Evolutionary conservation across 2,888 invertebrate species (phyloP).

Genomic region (Noctua comes): DNA sequence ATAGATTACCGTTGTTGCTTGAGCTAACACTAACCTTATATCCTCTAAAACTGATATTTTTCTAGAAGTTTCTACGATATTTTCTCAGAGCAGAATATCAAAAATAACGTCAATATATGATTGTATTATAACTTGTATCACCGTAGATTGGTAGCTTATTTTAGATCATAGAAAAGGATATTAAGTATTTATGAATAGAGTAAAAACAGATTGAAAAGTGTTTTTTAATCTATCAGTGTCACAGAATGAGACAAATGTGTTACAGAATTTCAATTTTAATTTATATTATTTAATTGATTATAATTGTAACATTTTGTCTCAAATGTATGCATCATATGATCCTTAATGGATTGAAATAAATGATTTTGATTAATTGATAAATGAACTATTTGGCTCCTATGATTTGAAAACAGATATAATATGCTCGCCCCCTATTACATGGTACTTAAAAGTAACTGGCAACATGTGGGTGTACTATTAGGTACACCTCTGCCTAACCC

Average conservation of each 20-base stretch:
- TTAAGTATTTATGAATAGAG: neutral
- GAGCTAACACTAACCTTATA: slow-evolving; percentile 22
- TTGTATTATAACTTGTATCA: slow-evolving; percentile 26
- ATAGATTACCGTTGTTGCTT: slow-evolving; percentile 7
- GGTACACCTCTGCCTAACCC: neutral
- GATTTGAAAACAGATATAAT: neutral
- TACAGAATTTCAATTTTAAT: no score
- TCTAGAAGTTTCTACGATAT: slow-evolving; percentile 39
- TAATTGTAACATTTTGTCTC: no score
- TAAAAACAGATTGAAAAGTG: neutral
- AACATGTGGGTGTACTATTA: neutral
- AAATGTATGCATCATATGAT: no score
- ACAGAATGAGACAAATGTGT: no score
- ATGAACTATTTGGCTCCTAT: neutral
- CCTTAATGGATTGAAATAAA: no score
- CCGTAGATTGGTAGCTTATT: slow-evolving; percentile 26
- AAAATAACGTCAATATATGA: slow-evolving; percentile 22
- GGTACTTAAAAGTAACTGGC: neutral
- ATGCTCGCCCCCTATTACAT: neutral
- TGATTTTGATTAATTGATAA: no score
- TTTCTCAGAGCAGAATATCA: slow-evolving; percentile 27
- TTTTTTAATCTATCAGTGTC: neutral
- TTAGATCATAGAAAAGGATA: slow-evolving; percentile 4
- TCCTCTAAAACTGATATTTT: slow-evolving; percentile 19
- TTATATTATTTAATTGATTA: no score